These are phyloP conservation scores for Enteromius radiatus DNA, from an alignment of 2,797 vertebrate species.

Conservation along the genomic window DNA sequence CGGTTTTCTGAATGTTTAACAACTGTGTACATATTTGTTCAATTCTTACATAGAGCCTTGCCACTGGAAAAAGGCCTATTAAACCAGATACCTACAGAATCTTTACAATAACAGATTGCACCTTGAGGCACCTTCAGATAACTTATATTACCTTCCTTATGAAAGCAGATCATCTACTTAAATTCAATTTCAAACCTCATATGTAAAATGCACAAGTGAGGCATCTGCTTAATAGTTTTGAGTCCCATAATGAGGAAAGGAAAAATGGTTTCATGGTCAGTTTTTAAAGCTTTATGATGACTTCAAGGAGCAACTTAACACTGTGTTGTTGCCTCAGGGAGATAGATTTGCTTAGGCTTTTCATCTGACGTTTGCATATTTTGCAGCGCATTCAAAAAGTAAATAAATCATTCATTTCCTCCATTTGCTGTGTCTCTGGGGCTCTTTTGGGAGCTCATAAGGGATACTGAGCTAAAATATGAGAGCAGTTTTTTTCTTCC, in stretches of 20 bases:
- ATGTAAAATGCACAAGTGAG: constrained; percentile 33
- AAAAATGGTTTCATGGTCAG: constrained; percentile 45
- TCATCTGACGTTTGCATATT: constrained; percentile 69
- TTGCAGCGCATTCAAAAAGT: constrained; percentile 63
- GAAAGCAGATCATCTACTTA: constrained; percentile 25
- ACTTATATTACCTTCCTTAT: constrained; percentile 9
- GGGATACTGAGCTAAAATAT: constrained; percentile 40
- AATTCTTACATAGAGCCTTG: neutral
- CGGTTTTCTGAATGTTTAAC: neutral
- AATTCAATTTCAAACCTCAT: constrained; percentile 3
- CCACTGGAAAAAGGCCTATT: neutral
- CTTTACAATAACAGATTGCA: neutral
- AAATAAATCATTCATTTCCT: constrained; percentile 69
- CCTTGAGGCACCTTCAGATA: neutral
- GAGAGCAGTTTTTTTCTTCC: constrained; percentile 14
- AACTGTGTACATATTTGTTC: neutral
- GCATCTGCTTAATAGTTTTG: constrained; percentile 16
- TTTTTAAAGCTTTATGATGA: constrained; percentile 54
- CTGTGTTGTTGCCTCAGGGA: constrained; percentile 35
- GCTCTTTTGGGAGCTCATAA: constrained; percentile 42
- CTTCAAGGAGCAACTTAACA: constrained; percentile 40
- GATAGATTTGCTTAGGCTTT: constrained; percentile 66
- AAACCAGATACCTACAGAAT: neutral
- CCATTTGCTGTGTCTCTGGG: constrained; percentile 44
- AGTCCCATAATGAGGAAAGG: constrained; percentile 27